Percentiles rank a stretch among this genome's conserved stretches.
These are phyloP conservation scores for Bubo scandiacus DNA, from an alignment of 2,113 vertebrate species.

Conservation along the genomic window DNA sequence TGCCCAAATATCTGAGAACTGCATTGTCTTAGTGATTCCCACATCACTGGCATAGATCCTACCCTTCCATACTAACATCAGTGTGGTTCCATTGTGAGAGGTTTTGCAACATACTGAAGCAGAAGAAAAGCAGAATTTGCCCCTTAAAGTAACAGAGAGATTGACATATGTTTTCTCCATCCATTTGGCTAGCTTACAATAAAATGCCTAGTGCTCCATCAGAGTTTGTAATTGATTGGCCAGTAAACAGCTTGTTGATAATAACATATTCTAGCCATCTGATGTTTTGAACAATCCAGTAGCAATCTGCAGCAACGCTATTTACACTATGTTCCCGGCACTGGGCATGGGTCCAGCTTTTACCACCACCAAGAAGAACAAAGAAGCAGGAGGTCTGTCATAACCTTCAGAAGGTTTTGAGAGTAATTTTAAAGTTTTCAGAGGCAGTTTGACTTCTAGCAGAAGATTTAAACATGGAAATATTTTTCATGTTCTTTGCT, in stretches of 20 bases:
- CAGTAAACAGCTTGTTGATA: conserved; percentile 51
- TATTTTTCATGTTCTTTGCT: not conserved
- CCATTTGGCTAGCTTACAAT: conserved; percentile 44
- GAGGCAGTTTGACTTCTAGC: not conserved
- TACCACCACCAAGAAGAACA: conserved; percentile 44
- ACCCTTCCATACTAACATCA: not conserved
- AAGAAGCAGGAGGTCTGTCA: conserved; percentile 9
- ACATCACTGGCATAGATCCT: not conserved
- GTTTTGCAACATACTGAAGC: not conserved
- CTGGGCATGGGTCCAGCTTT: conserved; percentile 12
- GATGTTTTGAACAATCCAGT: conserved; percentile 50
- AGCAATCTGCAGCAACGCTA: conserved; percentile 13
- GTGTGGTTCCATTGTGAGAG: not conserved
- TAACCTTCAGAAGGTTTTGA: conserved; percentile 17
- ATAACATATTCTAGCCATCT: conserved; percentile 57
- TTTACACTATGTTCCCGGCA: not conserved
- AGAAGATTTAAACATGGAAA: not conserved
- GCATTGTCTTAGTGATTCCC: not conserved
- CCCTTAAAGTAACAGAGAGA: conserved; percentile 27
- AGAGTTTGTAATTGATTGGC: conserved; percentile 39
- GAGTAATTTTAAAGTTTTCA: conserved; percentile 6
- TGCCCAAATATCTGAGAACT: not conserved
- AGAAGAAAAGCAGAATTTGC: conserved; percentile 20
- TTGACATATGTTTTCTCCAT: conserved; percentile 48
- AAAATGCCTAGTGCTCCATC: conserved; percentile 45